Base-by-base conservation (phyloP, 2,113 vertebrate species). In the Protomyctophum bolini region DNA sequence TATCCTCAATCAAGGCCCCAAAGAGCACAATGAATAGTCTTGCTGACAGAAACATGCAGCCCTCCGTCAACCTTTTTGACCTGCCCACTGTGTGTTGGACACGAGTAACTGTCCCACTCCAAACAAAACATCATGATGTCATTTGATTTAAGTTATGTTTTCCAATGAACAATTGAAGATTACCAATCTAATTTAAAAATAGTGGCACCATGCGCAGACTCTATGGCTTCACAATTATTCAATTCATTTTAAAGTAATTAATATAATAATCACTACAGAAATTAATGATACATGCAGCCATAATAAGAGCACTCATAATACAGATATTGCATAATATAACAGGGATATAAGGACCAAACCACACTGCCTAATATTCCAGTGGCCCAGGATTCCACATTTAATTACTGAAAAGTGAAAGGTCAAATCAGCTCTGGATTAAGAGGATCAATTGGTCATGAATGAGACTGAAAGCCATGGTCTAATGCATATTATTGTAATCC, bases 1-100 rank as follows among this genome's bases (percentile, higher is more conserved):
- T 88, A 88, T 90, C 88, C 88, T 88, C 82, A 90, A 87, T 90
- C 87, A 84, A 74, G 80, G 80, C 46, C 14, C 66, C 68, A 76
- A 74, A 81, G 74, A 86, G 80, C 80, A 84, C 83, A 82, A 88
- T 86, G 83, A 87, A 87, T 78, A 62, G 70, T 66, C 70, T 83
- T 6, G 7, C 70, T 78, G 77, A 86, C 81, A 87, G 75, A 89
- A 78, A 77, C 74, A 15, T 61, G 51, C 57, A 77, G 80, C 72
- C 79, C 76, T 29, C 15, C 56, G 10, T 66, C 58, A 77, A 80
- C 75, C 77, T 75, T 68, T 46, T 50, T 21, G 51, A 75, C 68
- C 80, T 8, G 68, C 65, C 63, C 4, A 8, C 77, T 63, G 67
- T 10, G 58, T 7, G 47, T n/a, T 14, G 7, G 63, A 58, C 46